Percentiles rank a stretch among this genome's conserved stretches.
These are phyloP conservation scores for Anoura caudifer DNA, from an alignment of 2,113 vertebrate genomes.

Conservation along the genomic window DNA sequence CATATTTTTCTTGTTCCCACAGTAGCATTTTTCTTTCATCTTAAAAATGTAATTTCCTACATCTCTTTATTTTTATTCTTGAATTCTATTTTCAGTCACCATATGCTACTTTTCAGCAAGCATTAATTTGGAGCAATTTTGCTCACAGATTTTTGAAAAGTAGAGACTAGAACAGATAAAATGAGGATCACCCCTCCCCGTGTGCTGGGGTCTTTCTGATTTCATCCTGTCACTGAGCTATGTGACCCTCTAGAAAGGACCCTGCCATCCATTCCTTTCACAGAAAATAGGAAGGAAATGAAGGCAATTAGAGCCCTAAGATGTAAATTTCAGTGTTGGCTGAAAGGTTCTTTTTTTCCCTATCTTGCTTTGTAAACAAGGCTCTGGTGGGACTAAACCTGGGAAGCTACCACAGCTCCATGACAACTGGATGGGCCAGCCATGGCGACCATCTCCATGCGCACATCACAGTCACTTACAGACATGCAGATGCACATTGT, in stretches of 20 bases:
- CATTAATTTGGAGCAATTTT: not conserved
- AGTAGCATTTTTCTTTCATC: not conserved
- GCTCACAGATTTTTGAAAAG: not conserved
- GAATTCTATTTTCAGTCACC: slow-evolving; percentile 18
- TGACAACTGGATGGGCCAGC: slow-evolving; percentile 82
- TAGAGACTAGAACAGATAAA: not conserved
- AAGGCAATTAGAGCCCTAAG: slow-evolving; percentile 78
- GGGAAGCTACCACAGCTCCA: slow-evolving; percentile 82
- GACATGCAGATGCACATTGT: slow-evolving; percentile 30
- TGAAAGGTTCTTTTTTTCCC: slow-evolving; percentile 80
- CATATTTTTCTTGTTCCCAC: not conserved
- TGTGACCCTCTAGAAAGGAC: slow-evolving; percentile 33
- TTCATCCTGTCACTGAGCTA: not conserved
- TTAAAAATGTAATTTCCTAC: not conserved
- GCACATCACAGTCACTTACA: slow-evolving; percentile 72
- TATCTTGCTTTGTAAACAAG: slow-evolving; percentile 86
- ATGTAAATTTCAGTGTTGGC: slow-evolving; percentile 87
- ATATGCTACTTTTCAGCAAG: not conserved
- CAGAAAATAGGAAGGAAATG: slow-evolving; percentile 71
- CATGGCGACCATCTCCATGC: slow-evolving; percentile 76
- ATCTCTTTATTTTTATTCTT: slow-evolving; percentile 18
- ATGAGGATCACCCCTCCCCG: not conserved
- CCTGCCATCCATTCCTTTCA: slow-evolving; percentile 25
- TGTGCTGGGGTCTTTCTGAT: not conserved
- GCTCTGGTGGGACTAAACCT: slow-evolving; percentile 84